phyloP scores from a whole-genome alignment of 2,113 vertebrate species.

The Tachysurus fulvidraco region DNA sequence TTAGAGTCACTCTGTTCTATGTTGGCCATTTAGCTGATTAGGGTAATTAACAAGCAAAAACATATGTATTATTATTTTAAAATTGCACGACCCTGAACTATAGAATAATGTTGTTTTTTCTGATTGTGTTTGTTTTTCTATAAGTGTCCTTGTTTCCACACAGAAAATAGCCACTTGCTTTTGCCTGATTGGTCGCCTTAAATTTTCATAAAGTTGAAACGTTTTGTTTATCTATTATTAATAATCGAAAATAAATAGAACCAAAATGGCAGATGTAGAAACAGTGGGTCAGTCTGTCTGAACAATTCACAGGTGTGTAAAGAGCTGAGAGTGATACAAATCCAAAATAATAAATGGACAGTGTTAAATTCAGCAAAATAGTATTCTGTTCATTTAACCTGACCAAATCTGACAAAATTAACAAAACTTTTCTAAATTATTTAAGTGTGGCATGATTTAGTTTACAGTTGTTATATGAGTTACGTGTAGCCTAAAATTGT shows the following conservation, averaged over 20 bases:
- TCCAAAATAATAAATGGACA: not conserved
- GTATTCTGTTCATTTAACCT: not conserved
- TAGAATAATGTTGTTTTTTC: not conserved
- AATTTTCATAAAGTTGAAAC: not conserved
- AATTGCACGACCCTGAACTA: not conserved
- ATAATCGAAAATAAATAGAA: not conserved
- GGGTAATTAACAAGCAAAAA: not conserved
- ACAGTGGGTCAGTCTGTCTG: not conserved
- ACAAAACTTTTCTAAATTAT: not conserved
- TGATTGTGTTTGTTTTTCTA: not conserved
- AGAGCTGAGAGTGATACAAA: not conserved
- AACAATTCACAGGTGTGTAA: not conserved
- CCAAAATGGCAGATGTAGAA: not conserved
- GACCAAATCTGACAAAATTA: not conserved
- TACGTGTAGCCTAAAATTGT: not conserved
- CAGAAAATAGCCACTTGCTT: not conserved
- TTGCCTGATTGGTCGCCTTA: not conserved
- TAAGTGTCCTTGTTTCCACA: not conserved
- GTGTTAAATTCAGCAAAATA: not conserved
- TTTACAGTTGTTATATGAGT: not conserved
- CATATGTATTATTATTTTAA: not conserved
- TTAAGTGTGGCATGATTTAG: not conserved
- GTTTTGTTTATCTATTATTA: not conserved
- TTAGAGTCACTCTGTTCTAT: not conserved
- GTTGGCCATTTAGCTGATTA: not conserved